A percentile compares a stretch with the other conserved stretches of the same genome.
phyloP scores from a whole-genome alignment of 2,797 vertebrate species.

The Micropoecilia bifurca region DNA sequence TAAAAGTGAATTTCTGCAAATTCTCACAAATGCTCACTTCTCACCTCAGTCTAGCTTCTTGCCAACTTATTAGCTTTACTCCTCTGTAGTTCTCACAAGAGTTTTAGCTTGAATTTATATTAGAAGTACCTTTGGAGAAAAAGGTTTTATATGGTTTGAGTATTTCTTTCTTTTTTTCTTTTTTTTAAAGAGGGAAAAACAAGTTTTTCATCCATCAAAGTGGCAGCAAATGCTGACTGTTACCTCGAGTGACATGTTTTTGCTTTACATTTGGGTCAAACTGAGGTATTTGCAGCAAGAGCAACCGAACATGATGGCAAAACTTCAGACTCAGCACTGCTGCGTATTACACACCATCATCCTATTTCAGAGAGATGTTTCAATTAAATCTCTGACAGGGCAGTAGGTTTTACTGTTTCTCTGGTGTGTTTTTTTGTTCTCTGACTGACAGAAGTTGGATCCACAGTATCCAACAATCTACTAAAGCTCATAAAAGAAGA shows the following conservation, averaged over 20 bases:
- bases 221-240: background rate
- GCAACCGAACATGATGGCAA: background rate
- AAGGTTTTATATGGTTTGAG: background rate
- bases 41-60: background rate
- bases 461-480: background rate
- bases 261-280: background rate
- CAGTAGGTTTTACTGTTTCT: background rate
- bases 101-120: background rate
- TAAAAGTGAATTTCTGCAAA: background rate
- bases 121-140: background rate
- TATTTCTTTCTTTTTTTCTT: background rate
- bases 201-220: constrained; percentile 1
- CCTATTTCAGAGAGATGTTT: constrained; percentile 20
- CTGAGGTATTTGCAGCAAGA: background rate
- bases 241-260: background rate
- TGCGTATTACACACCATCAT: constrained; percentile 14
- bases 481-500: background rate
- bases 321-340: constrained; percentile 9
- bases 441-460: background rate
- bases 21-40: background rate
- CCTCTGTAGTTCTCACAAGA: background rate
- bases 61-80: background rate
- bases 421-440: background rate
- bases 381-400: constrained; percentile 35
- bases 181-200: background rate